Evolutionary conservation across 1,140 invertebrate genomes (phyloP).

Genomic region (Panonychus citri): DNA sequence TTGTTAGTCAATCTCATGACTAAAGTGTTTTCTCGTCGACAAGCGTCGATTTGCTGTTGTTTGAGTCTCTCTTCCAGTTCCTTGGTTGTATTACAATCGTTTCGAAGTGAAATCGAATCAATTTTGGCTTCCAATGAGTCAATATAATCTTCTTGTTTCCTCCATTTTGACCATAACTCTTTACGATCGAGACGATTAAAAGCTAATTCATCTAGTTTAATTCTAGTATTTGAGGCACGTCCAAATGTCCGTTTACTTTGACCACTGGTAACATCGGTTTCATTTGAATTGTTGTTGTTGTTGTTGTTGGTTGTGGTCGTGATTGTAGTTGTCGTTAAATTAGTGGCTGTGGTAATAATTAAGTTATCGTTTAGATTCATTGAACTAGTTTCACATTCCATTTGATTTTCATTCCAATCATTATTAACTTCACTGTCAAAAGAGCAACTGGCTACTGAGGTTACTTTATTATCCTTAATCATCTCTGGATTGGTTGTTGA

Average conservation of each 20-base stretch:
- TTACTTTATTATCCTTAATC: too few relatives aligned
- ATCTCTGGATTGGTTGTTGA: too few relatives aligned
- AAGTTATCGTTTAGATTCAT: background rate
- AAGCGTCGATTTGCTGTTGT: constrained; percentile 55
- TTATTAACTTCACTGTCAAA: too few relatives aligned
- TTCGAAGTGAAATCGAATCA: background rate
- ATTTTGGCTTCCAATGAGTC: constrained; percentile 26
- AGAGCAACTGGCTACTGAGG: too few relatives aligned
- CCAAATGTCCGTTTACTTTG: too few relatives aligned
- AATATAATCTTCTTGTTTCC: constrained; percentile 29
- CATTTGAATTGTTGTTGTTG: too few relatives aligned
- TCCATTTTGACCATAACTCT: constrained; percentile 28
- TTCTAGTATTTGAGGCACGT: constrained; percentile 5
- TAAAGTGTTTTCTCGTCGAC: constrained; percentile 67
- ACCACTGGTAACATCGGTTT: background rate
- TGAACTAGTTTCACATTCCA: background rate
- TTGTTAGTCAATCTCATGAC: constrained; percentile 71
- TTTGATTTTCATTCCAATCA: background rate
- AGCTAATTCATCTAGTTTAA: constrained; percentile 27
- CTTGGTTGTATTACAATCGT: constrained; percentile 33
- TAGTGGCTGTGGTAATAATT: background rate
- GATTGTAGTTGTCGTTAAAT: background rate
- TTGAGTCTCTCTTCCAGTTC: constrained; percentile 56
- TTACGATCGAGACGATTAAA: constrained; percentile 27
- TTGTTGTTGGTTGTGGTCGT: too few relatives aligned